Percentiles rank a stretch among this genome's conserved stretches.
Conservation (phyloP, 2,797 vertebrate species). For the Taeniopygia guttata region DNA sequence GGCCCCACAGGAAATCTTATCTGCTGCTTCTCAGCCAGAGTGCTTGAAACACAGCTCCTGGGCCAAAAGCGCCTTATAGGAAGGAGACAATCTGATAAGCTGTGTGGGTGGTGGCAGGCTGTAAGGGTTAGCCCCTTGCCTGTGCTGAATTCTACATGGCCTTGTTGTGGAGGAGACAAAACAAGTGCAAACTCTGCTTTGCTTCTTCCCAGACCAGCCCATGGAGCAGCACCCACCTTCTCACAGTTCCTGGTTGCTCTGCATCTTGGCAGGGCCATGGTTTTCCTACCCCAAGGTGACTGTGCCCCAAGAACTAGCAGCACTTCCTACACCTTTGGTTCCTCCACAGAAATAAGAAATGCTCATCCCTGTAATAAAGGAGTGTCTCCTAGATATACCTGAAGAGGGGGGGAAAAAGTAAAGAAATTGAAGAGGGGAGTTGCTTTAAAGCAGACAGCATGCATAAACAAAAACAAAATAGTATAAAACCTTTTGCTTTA, state of each 20-base stretch:
- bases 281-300: neutral
- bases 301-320: neutral
- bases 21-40: neutral
- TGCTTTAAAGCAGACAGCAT: neutral
- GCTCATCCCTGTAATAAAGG: neutral
- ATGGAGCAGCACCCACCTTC: neutral
- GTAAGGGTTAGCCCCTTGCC: neutral
- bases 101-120: neutral
- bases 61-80: neutral
- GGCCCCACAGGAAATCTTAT: neutral
- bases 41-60: constrained; percentile 3
- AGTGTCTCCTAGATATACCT: neutral
- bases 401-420: neutral
- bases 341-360: neutral
- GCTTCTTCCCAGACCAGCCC: neutral
- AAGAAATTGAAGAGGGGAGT: neutral
- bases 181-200: neutral
- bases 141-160: neutral
- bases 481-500: neutral
- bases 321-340: neutral
- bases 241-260: neutral
- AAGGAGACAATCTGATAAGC: constrained; percentile 24
- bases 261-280: no score
- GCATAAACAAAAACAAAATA: neutral
- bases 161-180: neutral